Percentiles rank a stretch among this genome's conserved stretches.
Conservation (phyloP, 2,797 vertebrate genomes). For the Allobates femoralis region DNA sequence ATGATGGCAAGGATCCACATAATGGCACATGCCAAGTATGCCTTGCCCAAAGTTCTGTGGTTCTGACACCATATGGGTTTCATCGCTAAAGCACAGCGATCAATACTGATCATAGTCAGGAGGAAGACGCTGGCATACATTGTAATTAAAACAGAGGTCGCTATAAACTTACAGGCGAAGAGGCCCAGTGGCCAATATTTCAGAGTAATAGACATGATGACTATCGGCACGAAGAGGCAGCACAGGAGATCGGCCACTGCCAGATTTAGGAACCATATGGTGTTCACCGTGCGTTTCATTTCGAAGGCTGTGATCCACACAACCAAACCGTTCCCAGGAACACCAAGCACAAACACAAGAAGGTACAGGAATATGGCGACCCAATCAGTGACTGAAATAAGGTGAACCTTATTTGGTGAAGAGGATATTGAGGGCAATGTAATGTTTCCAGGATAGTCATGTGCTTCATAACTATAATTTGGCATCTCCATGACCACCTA, state of each 20-base stretch:
- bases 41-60: conserved; percentile 67
- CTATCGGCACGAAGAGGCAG: conserved; percentile 83
- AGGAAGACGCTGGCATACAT: conserved; percentile 88
- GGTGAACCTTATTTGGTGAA: no score
- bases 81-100: conserved; percentile 83
- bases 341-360: conserved; percentile 81
- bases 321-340: conserved; percentile 85
- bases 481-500: no score
- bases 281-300: conserved; percentile 78
- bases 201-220: conserved; percentile 70
- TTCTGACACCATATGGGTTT: conserved; percentile 89
- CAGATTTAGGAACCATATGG: conserved; percentile 90
- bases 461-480: no score
- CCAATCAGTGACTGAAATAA: neutral
- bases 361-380: conserved; percentile 66
- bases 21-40: conserved; percentile 64
- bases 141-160: conserved; percentile 79
- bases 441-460: no score
- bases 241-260: conserved; percentile 86
- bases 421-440: no score
- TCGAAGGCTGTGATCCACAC: conserved; percentile 81
- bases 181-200: conserved; percentile 79
- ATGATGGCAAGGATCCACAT: conserved; percentile 78
- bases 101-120: conserved; percentile 83
- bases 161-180: conserved; percentile 76